Evolutionary conservation across 1,140 invertebrate species (phyloP).

Genomic region (Nasonia vitripennis): DNA sequence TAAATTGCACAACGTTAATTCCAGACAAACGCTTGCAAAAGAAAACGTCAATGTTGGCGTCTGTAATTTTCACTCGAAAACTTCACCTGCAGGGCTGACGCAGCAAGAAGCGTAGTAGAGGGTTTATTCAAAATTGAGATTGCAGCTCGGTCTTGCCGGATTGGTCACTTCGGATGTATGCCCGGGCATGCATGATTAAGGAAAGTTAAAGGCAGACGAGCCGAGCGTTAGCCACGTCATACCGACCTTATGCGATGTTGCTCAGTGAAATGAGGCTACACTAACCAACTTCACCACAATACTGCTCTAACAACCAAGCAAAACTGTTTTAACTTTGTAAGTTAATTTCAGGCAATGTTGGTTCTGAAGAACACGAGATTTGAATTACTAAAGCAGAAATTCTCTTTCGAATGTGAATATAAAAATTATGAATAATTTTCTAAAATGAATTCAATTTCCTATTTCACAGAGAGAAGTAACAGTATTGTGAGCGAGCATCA

Average conservation of each 20-base stretch:
- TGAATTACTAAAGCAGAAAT: no score
- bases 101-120: neutral
- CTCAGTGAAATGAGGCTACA: neutral
- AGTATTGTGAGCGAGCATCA: neutral
- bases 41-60: neutral
- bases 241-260: neutral
- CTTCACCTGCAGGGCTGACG: neutral
- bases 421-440: no score
- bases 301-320: neutral
- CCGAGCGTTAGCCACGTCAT: neutral
- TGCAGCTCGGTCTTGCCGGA: neutral
- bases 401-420: no score
- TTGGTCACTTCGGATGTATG: neutral
- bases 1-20: neutral
- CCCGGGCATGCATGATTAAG: slow-evolving; percentile 11
- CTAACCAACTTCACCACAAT: neutral
- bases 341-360: neutral
- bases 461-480: neutral
- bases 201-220: neutral
- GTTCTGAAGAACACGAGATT: neutral
- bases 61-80: neutral
- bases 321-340: slow-evolving; percentile 1
- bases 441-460: no score
- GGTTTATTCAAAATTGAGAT: neutral
- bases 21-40: neutral